Base-by-base conservation (phyloP, 1,140 invertebrate genomes). In the Saccostrea glomerata region DNA sequence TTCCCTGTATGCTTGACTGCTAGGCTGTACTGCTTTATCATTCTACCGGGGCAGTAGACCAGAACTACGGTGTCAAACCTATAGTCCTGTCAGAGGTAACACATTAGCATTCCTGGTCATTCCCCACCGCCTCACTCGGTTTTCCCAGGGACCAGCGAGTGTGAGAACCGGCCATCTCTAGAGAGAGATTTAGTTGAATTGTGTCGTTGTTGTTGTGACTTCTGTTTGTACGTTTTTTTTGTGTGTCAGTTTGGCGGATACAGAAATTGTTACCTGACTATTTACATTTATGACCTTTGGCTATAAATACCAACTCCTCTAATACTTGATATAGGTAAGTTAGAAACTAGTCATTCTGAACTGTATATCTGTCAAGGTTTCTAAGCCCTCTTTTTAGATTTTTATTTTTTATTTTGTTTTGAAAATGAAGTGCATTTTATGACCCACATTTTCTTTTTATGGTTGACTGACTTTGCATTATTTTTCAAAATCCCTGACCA, bases 101-200 rank as follows among this genome's bases (percentile, higher is more conserved):
- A 77, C 70, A 77, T 77, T 77, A 77, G 70, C 70, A 77, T 77
- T 77, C 70, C 70, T 77, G 70, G 70, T 77, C 70, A 77, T 30
- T 77, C 70, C 25, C 70, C 23, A 77, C 25, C 25, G 15, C 9
- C 25, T 77, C 7, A 25, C 13, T 17, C 11, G 25, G 70, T 77
- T 77, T 77, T 30, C 70, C 70, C 30, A 77, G 70, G 70, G 70
- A 77, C 25, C 70, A 77, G 7, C 25, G 30, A 17, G 70, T 77
- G 25, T 40, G 70, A 77, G 13, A 77, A 77, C 20, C 70, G 30
- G 15, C 70, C 23, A 6, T 77, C 15, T 77, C 25, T 77, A 13
- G 25, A 77, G 25, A 30, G 70, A 77, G 58, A 63, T 63, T 63
- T 63, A 20, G 17, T 7, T 63, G 15, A 63, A 63, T 63, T 63